Evolutionary conservation across 2,797 vertebrate species (phyloP).

Genomic region (Synanceia verrucosa): DNA sequence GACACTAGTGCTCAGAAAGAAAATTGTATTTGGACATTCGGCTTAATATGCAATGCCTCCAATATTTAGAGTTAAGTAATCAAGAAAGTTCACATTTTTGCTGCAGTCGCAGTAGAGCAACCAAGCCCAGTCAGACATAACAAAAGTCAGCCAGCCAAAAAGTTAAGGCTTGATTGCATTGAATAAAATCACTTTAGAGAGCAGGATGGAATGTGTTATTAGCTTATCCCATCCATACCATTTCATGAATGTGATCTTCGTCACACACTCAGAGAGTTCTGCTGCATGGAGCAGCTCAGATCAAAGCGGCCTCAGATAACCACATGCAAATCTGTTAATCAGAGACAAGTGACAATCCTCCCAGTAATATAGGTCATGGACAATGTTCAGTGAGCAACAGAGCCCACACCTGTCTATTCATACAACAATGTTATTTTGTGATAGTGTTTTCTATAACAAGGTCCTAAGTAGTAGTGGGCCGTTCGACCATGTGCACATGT

Average conservation of each 20-base stretch:
- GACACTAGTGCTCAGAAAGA: not conserved
- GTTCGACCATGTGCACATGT: not conserved
- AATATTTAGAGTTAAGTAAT: conserved; percentile 20
- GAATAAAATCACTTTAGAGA: conserved; percentile 13
- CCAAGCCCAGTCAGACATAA: conserved; percentile 30
- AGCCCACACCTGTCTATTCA: conserved; percentile 7
- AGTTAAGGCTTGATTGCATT: conserved; percentile 11
- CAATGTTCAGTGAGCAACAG: not conserved
- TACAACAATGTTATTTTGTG: conserved; percentile 2
- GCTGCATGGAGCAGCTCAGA: conserved; percentile 19
- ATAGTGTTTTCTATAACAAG: conserved; percentile 2
- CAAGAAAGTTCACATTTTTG: conserved; percentile 28
- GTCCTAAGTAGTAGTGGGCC: conserved; percentile 4
- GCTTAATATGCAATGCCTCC: not conserved
- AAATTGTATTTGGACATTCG: not conserved
- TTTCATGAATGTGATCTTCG: conserved; percentile 13
- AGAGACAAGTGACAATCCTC: conserved; percentile 32
- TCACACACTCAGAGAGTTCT: conserved; percentile 16
- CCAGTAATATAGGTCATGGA: conserved; percentile 40
- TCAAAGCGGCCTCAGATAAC: conserved; percentile 46
- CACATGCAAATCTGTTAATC: conserved; percentile 47
- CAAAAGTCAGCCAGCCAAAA: not conserved
- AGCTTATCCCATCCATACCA: not conserved
- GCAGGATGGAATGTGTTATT: conserved; percentile 25
- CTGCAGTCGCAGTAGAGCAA: conserved; percentile 16